These are phyloP conservation scores for Ochropleura plecta DNA, from an alignment of 2,888 invertebrate genomes.

Conservation along the genomic window DNA sequence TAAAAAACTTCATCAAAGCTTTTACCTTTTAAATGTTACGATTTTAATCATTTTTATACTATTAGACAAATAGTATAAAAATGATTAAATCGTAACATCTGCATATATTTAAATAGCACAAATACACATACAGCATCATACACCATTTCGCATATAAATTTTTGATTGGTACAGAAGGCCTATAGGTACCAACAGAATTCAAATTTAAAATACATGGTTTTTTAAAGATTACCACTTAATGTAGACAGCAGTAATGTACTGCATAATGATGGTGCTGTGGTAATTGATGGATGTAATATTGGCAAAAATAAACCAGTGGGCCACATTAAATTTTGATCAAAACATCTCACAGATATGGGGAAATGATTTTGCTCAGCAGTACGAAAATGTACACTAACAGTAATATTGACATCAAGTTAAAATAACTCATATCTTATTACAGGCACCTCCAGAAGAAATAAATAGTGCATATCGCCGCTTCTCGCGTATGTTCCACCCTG, in stretches of 20 bases:
- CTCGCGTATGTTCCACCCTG: conserved; percentile 98
- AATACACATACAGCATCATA: too few species aligned
- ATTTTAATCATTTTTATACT: neutral
- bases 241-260: too few species aligned
- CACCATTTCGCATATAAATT: too few species aligned
- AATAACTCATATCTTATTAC: conserved; percentile 65
- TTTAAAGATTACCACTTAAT: too few species aligned
- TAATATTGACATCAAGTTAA: conserved; percentile 1
- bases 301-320: neutral
- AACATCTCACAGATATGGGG: neutral
- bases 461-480: conserved; percentile 97
- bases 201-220: too few species aligned
- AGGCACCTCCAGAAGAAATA: conserved; percentile 98
- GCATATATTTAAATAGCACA: conserved; percentile 9
- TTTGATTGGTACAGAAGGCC: too few species aligned
- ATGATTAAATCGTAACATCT: too few species aligned
- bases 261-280: too few species aligned
- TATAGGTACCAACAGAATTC: too few species aligned
- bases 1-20: neutral
- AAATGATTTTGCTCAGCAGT: neutral
- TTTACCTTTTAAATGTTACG: neutral
- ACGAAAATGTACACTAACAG: neutral
- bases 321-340: neutral
- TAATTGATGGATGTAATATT: neutral
- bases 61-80: too few species aligned